These are phyloP conservation scores for Amphipoea oculea DNA, from an alignment of 2,888 invertebrate genomes.

Conservation along the genomic window DNA sequence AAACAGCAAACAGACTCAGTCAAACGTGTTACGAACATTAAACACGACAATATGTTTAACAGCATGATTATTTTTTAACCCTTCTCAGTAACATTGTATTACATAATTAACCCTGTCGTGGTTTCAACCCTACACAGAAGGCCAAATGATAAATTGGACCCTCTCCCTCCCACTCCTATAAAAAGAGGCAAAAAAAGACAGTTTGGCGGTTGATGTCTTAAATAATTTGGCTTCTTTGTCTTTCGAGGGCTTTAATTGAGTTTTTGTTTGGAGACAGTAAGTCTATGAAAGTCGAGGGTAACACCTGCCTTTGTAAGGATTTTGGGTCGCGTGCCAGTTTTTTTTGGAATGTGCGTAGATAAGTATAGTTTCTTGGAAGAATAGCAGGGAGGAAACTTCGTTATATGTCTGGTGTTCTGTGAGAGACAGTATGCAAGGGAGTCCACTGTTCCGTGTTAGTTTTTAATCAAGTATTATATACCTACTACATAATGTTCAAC, in stretches of 20 bases:
- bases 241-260: slow-evolving; percentile 58
- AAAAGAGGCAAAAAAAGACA: slow-evolving; percentile 57
- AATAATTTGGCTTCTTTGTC: slow-evolving; percentile 60
- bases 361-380: slow-evolving; percentile 2
- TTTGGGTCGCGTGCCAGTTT: slow-evolving; percentile 29
- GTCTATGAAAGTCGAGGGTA: slow-evolving; percentile 16
- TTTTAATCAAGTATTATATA: neutral
- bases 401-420: neutral
- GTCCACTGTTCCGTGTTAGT: neutral
- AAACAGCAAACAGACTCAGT: slow-evolving; percentile 30
- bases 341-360: neutral
- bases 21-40: slow-evolving; percentile 41
- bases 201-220: slow-evolving; percentile 46
- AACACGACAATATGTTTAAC: slow-evolving; percentile 57
- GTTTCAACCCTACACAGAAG: slow-evolving; percentile 53
- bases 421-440: neutral
- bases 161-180: slow-evolving; percentile 24
- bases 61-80: slow-evolving; percentile 59
- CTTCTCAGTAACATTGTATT: slow-evolving; percentile 59
- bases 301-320: slow-evolving; percentile 32
- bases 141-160: slow-evolving; percentile 62
- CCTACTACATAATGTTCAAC: neutral
- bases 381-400: slow-evolving; percentile 6
- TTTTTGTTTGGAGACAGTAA: slow-evolving; percentile 53
- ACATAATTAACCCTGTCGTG: slow-evolving; percentile 63